These are phyloP conservation scores for Fistularia commersonii DNA, from an alignment of 2,797 vertebrate species.

Conservation along the genomic window DNA sequence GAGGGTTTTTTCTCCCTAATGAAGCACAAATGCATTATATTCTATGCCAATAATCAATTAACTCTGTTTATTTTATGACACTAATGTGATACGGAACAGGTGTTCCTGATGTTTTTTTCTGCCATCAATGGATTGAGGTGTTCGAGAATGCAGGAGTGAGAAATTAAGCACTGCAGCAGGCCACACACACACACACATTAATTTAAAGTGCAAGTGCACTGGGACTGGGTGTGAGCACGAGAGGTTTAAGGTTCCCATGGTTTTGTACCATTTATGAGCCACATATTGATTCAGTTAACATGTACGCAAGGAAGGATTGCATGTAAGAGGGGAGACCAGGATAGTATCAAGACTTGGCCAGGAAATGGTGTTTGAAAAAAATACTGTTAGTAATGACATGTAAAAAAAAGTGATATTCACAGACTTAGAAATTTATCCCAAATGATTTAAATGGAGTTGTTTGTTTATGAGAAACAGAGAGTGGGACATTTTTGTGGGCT, in stretches of 20 bases:
- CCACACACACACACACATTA: constrained; percentile 31
- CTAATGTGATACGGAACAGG: constrained; percentile 51
- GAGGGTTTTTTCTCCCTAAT: constrained; percentile 21
- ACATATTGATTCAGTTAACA: constrained; percentile 64
- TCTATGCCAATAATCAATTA: constrained; percentile 34
- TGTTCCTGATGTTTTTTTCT: constrained; percentile 33
- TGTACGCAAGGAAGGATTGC: constrained; percentile 13
- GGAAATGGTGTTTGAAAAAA: constrained; percentile 12
- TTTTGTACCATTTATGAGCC: constrained; percentile 33
- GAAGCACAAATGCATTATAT: constrained; percentile 40
- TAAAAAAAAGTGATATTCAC: no score
- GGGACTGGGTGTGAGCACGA: constrained; percentile 14
- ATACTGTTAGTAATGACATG: background rate
- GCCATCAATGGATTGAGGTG: constrained; percentile 13
- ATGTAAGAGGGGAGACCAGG: constrained; percentile 5
- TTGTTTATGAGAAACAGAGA: constrained; percentile 31
- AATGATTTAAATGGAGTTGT: constrained; percentile 2
- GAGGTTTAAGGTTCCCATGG: constrained; percentile 16
- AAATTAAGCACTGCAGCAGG: constrained; percentile 19
- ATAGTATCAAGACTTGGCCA: constrained; percentile 1
- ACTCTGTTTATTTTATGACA: constrained; percentile 31
- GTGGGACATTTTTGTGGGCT: constrained; percentile 30
- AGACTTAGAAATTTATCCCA: no score
- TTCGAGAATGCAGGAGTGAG: constrained; percentile 8
- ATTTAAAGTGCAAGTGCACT: constrained; percentile 27